These are phyloP conservation scores for Leucophenga montana DNA, from an alignment of 2,888 invertebrate genomes.

Conservation along the genomic window DNA sequence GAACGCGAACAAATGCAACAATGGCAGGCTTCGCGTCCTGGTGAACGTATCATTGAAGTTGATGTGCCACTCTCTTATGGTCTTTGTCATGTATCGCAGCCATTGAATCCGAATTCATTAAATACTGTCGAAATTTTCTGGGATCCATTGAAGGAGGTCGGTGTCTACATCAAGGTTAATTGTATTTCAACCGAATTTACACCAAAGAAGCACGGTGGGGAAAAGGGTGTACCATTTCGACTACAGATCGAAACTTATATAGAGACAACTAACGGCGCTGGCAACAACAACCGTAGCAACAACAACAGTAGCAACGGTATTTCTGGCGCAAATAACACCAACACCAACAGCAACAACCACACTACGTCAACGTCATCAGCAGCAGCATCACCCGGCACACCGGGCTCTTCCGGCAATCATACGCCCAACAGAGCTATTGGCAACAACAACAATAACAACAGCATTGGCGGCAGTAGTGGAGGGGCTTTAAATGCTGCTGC, in stretches of 20 bases:
- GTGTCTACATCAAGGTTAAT: conserved; percentile 95
- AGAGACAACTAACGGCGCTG: conserved; percentile 61
- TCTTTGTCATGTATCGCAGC: conserved; percentile 86
- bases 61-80: conserved; percentile 96
- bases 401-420: conserved; percentile 51
- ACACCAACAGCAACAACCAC: conserved; percentile 32
- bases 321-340: conserved; percentile 28
- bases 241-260: conserved; percentile 92
- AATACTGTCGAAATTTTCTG: conserved; percentile 92
- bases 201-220: conserved; percentile 97
- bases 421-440: conserved; percentile 36
- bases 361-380: conserved; percentile 37
- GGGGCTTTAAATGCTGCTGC: conserved; percentile 33
- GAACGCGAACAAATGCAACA: conserved; percentile 93
- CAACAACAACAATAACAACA: conserved; percentile 13
- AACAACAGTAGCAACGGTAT: conserved; percentile 40
- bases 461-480: conserved; percentile 22
- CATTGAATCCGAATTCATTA: conserved; percentile 77
- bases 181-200: conserved; percentile 99
- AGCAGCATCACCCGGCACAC: conserved; percentile 34
- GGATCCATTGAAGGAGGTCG: conserved; percentile 97
- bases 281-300: conserved; percentile 41
- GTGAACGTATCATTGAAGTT: conserved; percentile 92
- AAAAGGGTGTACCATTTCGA: conserved; percentile 97
- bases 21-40: conserved; percentile 92